phyloP scores from a whole-genome alignment of 2,888 invertebrate species.

The Seira ritae region DNA sequence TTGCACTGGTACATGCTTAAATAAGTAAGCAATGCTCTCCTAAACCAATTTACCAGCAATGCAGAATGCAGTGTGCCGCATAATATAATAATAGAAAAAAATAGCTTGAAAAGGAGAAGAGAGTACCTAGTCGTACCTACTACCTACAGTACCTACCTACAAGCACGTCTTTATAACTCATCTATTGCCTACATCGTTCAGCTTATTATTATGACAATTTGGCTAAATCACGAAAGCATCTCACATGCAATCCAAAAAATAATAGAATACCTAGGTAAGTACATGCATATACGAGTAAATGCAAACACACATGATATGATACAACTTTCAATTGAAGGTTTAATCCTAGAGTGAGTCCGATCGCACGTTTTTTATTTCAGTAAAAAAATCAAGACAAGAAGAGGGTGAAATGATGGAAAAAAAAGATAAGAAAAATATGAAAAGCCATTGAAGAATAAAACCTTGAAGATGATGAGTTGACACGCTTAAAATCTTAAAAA shows the following conservation, averaged over 20 bases:
- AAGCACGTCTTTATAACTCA: neutral
- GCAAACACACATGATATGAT: neutral
- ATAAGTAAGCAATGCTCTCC: too few species aligned
- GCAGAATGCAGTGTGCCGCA: too few species aligned
- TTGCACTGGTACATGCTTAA: too few species aligned
- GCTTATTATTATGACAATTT: neutral
- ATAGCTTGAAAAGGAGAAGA: too few species aligned
- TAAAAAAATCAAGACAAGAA: slow-evolving; percentile 9
- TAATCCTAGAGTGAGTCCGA: slow-evolving; percentile 16
- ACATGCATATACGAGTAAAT: neutral
- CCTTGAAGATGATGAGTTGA: slow-evolving; percentile 30
- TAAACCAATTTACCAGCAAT: too few species aligned
- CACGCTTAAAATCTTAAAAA: slow-evolving; percentile 28
- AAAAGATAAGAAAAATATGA: slow-evolving; percentile 12
- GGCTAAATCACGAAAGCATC: neutral
- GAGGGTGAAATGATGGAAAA: slow-evolving; percentile 11
- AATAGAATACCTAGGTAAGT: neutral
- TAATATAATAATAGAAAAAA: too few species aligned
- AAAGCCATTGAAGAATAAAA: slow-evolving; percentile 16
- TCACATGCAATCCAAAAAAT: neutral
- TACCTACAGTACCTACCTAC: neutral
- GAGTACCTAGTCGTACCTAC: too few species aligned
- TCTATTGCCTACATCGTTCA: too few species aligned
- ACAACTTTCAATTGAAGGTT: neutral
- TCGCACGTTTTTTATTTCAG: slow-evolving; percentile 9